Percentiles rank a stretch among this genome's conserved stretches.
phyloP scores from a whole-genome alignment of 2,113 vertebrate genomes.

The Myrmecophaga tridactyla region DNA sequence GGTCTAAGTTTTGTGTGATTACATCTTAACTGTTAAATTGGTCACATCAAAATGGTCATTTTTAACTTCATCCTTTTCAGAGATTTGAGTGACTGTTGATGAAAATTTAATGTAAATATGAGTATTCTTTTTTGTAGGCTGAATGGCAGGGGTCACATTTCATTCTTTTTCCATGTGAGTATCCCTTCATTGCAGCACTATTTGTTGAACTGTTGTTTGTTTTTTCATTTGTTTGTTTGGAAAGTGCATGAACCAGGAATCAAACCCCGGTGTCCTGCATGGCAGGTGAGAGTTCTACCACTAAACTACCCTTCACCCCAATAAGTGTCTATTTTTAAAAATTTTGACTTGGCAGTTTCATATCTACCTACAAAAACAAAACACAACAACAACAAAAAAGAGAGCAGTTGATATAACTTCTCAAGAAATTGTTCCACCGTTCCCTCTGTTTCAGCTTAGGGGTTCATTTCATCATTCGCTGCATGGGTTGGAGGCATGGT shows the following conservation, averaged over 20 bases:
- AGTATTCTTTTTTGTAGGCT: no score
- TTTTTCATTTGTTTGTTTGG: no score
- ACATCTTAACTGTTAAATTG: background rate
- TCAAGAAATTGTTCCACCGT: background rate
- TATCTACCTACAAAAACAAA: background rate
- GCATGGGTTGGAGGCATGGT: fast-evolving
- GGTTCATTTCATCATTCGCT: fast-evolving
- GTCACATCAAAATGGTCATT: background rate
- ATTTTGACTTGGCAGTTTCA: background rate
- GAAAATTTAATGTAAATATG: background rate
- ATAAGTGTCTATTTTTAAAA: background rate
- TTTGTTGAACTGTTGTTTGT: no score
- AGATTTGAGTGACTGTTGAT: background rate
- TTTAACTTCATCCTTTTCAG: background rate
- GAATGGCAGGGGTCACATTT: no score
- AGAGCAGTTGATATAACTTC: background rate
- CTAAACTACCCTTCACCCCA: no score
- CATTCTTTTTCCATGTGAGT: no score
- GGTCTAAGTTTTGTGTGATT: background rate
- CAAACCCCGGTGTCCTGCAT: no score
- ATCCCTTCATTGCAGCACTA: no score
- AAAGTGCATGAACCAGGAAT: no score
- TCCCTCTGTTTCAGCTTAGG: background rate
- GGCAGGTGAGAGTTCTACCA: no score
- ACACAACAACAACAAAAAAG: background rate